Percentiles rank a stretch among this genome's conserved stretches.
Evolutionary conservation across 1,140 invertebrate genomes (phyloP).

Genomic region (Drosophila hydei): DNA sequence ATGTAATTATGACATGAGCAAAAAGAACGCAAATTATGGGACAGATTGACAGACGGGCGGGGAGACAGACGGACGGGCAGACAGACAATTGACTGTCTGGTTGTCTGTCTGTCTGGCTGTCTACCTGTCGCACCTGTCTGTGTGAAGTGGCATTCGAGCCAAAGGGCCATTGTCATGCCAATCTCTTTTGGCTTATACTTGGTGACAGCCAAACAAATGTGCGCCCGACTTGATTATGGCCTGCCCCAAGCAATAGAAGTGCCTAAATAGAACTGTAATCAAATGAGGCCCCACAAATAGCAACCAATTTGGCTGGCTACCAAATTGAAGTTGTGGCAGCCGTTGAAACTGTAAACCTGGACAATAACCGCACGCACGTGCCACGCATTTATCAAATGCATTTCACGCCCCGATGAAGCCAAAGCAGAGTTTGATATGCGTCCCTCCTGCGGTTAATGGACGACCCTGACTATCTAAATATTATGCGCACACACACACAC

Average conservation of each 20-base stretch:
- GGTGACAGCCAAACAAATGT: conserved; percentile 26
- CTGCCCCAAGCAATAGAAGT: not conserved
- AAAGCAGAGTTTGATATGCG: conserved; percentile 9
- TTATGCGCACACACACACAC: conserved; percentile 12
- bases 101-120: conserved; percentile 2
- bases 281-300: conserved; percentile 13
- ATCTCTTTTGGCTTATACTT: conserved; percentile 5
- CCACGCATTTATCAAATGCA: conserved; percentile 59
- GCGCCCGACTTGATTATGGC: conserved; percentile 24
- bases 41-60: conserved; percentile 5
- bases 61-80: conserved; percentile 8
- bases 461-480: conserved; percentile 43
- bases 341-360: conserved; percentile 23
- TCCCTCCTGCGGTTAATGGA: conserved; percentile 32
- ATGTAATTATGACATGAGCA: conserved; percentile 59
- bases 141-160: conserved; percentile 31
- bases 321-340: conserved; percentile 30
- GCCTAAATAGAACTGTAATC: conserved; percentile 24
- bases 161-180: conserved; percentile 36
- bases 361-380: conserved; percentile 36
- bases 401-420: conserved; percentile 52
- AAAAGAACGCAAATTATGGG: conserved; percentile 48
- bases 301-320: conserved; percentile 28
- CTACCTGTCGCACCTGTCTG: not conserved
- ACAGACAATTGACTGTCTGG: conserved; percentile 4